These are phyloP conservation scores for Psilopsiagon aurifrons DNA, from an alignment of 2,113 vertebrate genomes.

Conservation along the genomic window DNA sequence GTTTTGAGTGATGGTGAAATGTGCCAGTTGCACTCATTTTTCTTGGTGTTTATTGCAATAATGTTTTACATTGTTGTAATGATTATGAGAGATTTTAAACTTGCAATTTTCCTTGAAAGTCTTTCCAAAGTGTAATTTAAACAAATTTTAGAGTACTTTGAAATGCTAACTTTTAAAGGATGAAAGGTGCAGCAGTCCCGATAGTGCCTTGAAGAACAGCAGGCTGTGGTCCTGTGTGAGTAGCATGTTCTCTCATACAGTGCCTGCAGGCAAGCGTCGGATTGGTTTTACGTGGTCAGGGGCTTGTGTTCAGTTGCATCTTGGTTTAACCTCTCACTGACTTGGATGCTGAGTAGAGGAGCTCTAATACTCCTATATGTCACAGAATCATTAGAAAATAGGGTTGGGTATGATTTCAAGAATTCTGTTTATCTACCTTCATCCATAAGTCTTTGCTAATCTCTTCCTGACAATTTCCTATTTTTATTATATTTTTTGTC, in stretches of 20 bases:
- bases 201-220: neutral
- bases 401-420: neutral
- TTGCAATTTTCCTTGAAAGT: neutral
- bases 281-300: neutral
- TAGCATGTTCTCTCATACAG: neutral
- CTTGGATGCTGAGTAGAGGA: neutral
- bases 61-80: neutral
- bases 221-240: neutral
- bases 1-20: neutral
- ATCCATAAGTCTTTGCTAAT: neutral
- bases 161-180: neutral
- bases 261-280: neutral
- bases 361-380: neutral
- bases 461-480: neutral
- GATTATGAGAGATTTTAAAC: neutral
- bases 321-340: neutral
- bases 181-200: neutral
- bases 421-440: neutral
- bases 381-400: neutral
- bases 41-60: neutral
- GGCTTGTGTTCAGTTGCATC: neutral
- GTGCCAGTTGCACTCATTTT: neutral
- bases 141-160: neutral
- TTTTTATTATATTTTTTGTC: neutral
- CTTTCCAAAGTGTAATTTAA: neutral